phyloP scores from a whole-genome alignment of 2,797 vertebrate genomes.

The Glossophaga mutica region DNA sequence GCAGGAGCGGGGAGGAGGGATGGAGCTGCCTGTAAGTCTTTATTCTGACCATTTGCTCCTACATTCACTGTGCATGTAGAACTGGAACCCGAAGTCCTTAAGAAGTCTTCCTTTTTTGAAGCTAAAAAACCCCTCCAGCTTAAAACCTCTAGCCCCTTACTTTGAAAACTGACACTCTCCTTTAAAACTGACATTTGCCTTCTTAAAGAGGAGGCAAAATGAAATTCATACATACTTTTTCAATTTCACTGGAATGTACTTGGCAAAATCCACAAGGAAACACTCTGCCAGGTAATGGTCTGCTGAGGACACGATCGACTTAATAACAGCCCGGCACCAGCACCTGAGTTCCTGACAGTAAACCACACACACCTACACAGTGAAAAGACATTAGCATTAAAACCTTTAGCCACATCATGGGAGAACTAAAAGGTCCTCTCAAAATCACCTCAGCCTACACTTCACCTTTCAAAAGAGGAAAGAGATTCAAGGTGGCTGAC shows the following conservation, averaged over 20 bases:
- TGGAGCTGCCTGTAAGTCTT: rapidly evolving
- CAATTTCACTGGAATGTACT: conserved; percentile 74
- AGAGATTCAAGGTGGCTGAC: not conserved
- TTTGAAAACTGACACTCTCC: not conserved
- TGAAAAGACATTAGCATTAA: not conserved
- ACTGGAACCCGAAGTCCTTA: not conserved
- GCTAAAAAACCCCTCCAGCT: not conserved
- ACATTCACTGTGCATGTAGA: not conserved
- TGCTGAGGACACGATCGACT: conserved; percentile 71
- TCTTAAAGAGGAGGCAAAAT: not conserved
- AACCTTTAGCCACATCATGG: not conserved
- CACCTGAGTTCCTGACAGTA: conserved; percentile 80
- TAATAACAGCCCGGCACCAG: conserved; percentile 84
- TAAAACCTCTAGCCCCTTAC: not conserved
- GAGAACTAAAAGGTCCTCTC: not conserved
- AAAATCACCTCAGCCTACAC: not conserved
- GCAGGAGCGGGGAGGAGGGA: not conserved
- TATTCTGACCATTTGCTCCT: not conserved
- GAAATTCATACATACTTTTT: conserved; percentile 73
- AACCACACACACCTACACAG: conserved; percentile 80
- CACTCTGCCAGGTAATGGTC: conserved; percentile 75
- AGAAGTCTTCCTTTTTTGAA: not conserved
- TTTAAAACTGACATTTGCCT: not conserved
- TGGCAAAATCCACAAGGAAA: conserved; percentile 86
- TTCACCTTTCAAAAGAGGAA: not conserved